Percentiles rank a stretch among this genome's conserved stretches.
These are phyloP conservation scores for Scaptomyza pallida DNA, from an alignment of 1,140 invertebrate species.

Conservation along the genomic window DNA sequence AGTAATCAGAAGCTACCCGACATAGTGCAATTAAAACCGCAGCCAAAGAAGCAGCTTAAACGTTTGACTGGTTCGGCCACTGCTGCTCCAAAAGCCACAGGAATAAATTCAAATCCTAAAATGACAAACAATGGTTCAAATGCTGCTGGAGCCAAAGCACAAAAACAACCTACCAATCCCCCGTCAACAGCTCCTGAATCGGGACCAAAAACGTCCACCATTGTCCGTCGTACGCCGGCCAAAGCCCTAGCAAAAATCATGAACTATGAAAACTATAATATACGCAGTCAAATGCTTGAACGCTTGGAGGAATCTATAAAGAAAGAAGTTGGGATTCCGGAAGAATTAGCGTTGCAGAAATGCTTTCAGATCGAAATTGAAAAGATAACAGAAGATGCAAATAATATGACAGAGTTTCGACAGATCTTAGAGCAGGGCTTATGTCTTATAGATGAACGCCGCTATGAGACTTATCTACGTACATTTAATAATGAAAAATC, in stretches of 20 bases:
- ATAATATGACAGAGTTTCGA: conserved; percentile 52
- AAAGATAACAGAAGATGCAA: conserved; percentile 44
- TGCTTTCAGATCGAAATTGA: conserved; percentile 31
- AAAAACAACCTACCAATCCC: background rate
- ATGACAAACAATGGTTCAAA: too few species aligned
- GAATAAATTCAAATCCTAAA: background rate
- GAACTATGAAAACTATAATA: conserved; percentile 57
- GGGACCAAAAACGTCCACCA: background rate
- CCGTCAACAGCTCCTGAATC: background rate
- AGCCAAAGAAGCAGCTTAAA: conserved; percentile 1
- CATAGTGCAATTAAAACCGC: background rate
- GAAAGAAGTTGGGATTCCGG: background rate
- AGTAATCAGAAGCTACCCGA: background rate
- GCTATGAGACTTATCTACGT: conserved; percentile 53
- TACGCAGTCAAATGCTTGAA: conserved; percentile 39
- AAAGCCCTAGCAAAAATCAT: conserved; percentile 60
- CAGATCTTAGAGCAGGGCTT: conserved; percentile 51
- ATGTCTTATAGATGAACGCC: conserved; percentile 42
- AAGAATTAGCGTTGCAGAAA: background rate
- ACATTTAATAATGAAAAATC: conserved; percentile 51
- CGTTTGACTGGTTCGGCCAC: background rate
- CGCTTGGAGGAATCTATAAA: conserved; percentile 40
- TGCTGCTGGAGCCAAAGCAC: background rate
- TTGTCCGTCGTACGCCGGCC: conserved; percentile 41
- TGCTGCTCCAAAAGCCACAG: background rate